A percentile compares a stretch with the other conserved stretches of the same genome.
Evolutionary conservation across 2,113 vertebrate genomes (phyloP).

Genomic region (Protobothrops mucrosquamatus): DNA sequence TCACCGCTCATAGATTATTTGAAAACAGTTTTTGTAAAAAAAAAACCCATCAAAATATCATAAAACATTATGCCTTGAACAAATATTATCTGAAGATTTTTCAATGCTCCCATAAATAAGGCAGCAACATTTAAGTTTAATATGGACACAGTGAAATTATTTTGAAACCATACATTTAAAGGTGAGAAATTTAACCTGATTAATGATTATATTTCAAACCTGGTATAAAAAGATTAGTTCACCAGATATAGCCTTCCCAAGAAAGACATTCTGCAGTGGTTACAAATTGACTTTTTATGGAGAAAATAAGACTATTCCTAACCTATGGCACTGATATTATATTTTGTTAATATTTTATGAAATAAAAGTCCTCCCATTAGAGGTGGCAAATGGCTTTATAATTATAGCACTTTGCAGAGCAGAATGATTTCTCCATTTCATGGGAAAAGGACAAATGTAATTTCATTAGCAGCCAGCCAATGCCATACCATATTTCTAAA

Average conservation of each 20-base stretch:
- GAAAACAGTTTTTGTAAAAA: background rate
- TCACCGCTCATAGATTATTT: background rate
- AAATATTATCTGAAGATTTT: slow-evolving; percentile 13
- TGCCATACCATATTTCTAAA: slow-evolving; percentile 51
- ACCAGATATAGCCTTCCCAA: slow-evolving; percentile 51
- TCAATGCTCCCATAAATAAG: slow-evolving; percentile 3
- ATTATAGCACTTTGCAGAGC: slow-evolving; percentile 73
- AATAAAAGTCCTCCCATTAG: slow-evolving; percentile 77
- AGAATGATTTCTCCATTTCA: slow-evolving; percentile 69
- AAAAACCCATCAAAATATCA: slow-evolving; percentile 22
- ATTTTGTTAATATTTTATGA: slow-evolving; percentile 83
- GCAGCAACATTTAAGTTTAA: slow-evolving; percentile 23
- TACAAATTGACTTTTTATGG: slow-evolving; percentile 76
- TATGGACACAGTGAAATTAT: slow-evolving; percentile 35
- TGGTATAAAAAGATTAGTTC: slow-evolving; percentile 46
- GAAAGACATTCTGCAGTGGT: slow-evolving; percentile 58
- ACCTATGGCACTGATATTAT: slow-evolving; percentile 76
- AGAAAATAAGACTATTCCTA: slow-evolving; percentile 74
- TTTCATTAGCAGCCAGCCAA: slow-evolving; percentile 52
- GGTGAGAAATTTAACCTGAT: slow-evolving; percentile 26
- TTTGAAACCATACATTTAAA: slow-evolving; percentile 36
- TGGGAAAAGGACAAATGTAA: slow-evolving; percentile 61
- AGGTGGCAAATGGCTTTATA: slow-evolving; percentile 76
- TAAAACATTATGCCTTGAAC: slow-evolving; percentile 2
- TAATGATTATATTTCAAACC: slow-evolving; percentile 43